Conservation (phyloP, 2,888 invertebrate species). For the Taphrorychus bicolor region DNA sequence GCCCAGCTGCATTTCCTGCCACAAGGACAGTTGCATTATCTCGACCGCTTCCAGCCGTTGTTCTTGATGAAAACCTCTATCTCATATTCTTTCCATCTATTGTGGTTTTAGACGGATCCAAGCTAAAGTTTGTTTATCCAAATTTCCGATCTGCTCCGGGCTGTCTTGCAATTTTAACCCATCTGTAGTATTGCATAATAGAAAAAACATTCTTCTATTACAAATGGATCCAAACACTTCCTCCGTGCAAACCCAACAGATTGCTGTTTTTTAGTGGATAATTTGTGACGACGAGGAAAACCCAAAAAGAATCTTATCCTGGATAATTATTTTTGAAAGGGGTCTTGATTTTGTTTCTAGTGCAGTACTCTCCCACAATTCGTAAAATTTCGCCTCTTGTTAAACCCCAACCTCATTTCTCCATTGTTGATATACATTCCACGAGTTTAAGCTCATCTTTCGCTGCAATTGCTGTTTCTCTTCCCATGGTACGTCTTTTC, state of each 20-base stretch:
- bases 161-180: neutral
- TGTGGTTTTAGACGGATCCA: conserved; percentile 39
- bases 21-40: conserved; percentile 51
- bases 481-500: conserved; percentile 2
- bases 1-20: conserved; percentile 45
- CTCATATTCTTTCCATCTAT: conserved; percentile 38
- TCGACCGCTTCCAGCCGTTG: conserved; percentile 45
- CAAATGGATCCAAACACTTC: conserved; percentile 20
- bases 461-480: neutral
- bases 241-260: conserved; percentile 17
- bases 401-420: conserved; percentile 20
- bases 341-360: conserved; percentile 14
- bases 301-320: conserved; percentile 20
- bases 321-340: conserved; percentile 5
- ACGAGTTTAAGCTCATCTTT: neutral
- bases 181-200: conserved; percentile 11
- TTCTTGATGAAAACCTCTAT: conserved; percentile 18
- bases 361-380: conserved; percentile 12
- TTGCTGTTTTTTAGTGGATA: conserved; percentile 21
- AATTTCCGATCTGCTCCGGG: conserved; percentile 15
- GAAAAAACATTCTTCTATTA: conserved; percentile 18
- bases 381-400: conserved; percentile 16
- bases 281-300: conserved; percentile 15
- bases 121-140: conserved; percentile 16
- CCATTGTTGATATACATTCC: neutral